Evolutionary conservation across 2,113 vertebrate genomes (phyloP).

Genomic region (Salminus brasiliensis): DNA sequence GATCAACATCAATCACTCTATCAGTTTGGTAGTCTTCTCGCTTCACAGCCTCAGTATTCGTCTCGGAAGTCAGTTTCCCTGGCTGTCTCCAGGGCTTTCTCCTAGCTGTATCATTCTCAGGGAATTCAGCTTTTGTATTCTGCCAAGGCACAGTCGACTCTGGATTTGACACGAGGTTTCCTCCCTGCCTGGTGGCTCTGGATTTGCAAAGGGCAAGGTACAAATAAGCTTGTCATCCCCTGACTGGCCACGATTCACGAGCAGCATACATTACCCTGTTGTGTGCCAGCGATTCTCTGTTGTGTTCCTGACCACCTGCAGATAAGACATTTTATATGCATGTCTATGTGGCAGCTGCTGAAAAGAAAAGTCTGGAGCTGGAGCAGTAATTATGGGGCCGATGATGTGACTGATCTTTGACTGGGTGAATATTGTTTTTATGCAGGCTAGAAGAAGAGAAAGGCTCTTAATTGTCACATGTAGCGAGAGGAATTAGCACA

Average conservation of each 20-base stretch:
- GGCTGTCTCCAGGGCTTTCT: not conserved
- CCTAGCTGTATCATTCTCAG: not conserved
- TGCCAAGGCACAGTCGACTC: not conserved
- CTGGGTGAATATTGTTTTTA: not conserved
- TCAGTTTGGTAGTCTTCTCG: not conserved
- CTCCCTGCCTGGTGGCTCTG: not conserved
- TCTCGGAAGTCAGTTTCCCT: not conserved
- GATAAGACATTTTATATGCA: not conserved
- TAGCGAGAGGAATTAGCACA: not conserved
- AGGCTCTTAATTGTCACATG: not conserved
- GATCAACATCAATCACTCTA: not conserved
- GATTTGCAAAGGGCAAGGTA: not conserved
- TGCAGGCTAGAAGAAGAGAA: not conserved
- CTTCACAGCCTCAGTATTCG: not conserved
- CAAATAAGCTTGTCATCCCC: not conserved
- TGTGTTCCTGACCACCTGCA: not conserved
- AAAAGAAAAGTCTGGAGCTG: not conserved
- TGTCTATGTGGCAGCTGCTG: not conserved
- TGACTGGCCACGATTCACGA: not conserved
- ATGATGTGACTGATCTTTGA: not conserved
- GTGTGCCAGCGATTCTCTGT: conserved; percentile 1
- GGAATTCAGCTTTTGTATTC: not conserved
- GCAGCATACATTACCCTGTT: conserved; percentile 12
- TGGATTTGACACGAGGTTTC: not conserved
- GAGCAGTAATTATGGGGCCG: not conserved